Conservation (phyloP, 2,888 invertebrate genomes). For the Ophioninae sp. region DNA sequence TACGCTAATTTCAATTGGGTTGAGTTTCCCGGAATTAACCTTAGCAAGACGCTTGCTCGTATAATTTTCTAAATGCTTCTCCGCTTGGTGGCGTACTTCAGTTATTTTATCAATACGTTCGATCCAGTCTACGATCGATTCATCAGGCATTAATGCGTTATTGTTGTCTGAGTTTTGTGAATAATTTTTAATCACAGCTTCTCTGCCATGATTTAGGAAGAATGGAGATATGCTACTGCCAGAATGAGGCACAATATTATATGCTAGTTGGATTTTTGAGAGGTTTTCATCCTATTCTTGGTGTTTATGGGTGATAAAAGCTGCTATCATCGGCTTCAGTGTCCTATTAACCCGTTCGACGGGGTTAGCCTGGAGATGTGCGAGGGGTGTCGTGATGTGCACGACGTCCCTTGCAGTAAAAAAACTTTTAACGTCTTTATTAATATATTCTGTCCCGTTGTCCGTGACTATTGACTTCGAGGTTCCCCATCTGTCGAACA, state of each 20-base stretch:
- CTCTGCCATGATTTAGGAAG: slow-evolving; percentile 50
- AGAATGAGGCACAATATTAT: no score
- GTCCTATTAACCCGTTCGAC: slow-evolving; percentile 48
- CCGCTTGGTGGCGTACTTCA: slow-evolving; percentile 51
- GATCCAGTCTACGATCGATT: slow-evolving; percentile 37
- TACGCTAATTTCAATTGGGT: slow-evolving; percentile 30
- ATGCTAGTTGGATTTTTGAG: no score
- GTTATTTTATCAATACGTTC: slow-evolving; percentile 41
- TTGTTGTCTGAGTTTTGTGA: background rate
- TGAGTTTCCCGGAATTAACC: slow-evolving; percentile 12
- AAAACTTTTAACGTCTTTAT: slow-evolving; percentile 47
- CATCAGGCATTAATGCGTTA: background rate
- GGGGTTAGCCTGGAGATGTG: slow-evolving; percentile 54
- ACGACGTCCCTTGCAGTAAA: slow-evolving; percentile 9
- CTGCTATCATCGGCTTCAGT: slow-evolving; percentile 58
- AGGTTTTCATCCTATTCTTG: no score
- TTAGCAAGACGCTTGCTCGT: slow-evolving; percentile 38
- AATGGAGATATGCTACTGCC: slow-evolving; percentile 53
- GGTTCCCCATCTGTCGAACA: slow-evolving; percentile 47
- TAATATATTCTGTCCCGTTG: slow-evolving; percentile 57
- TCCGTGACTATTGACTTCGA: slow-evolving; percentile 49
- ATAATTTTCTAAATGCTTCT: slow-evolving; percentile 29
- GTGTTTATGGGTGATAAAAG: no score
- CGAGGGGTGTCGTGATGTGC: slow-evolving; percentile 43
- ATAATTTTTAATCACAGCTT: slow-evolving; percentile 22